phyloP scores from a whole-genome alignment of 2,888 invertebrate genomes.

The Agrenia bidenticulata region DNA sequence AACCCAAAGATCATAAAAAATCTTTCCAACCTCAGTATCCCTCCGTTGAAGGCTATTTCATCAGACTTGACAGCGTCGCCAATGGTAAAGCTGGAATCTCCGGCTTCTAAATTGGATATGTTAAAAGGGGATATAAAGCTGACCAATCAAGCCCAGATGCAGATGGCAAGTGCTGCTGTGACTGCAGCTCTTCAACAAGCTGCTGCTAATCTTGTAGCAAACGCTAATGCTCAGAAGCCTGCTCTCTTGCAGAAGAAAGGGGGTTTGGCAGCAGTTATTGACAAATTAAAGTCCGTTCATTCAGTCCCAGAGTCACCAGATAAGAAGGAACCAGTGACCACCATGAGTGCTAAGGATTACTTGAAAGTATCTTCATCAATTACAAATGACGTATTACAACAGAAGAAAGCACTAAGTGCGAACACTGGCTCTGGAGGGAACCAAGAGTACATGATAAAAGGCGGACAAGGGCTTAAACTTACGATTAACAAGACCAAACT shows the following conservation, averaged over 20 bases:
- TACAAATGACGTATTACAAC: conserved; percentile 47
- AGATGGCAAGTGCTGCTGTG: conserved; percentile 31
- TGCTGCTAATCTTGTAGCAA: conserved; percentile 21
- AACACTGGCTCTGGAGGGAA: conserved; percentile 18
- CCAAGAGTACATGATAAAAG: conserved; percentile 50
- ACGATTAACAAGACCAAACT: conserved; percentile 79
- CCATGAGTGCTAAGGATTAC: conserved; percentile 44
- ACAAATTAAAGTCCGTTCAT: conserved; percentile 70
- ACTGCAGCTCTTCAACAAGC: conserved; percentile 32
- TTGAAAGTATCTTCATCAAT: conserved; percentile 47
- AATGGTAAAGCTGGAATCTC: conserved; percentile 6
- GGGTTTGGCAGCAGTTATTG: conserved; percentile 80
- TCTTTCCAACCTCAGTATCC: conserved; percentile 7
- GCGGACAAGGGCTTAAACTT: conserved; percentile 65
- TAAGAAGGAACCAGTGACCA: conserved; percentile 20
- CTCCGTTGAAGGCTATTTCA: conserved; percentile 12
- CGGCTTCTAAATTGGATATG: conserved; percentile 19
- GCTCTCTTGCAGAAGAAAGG: conserved; percentile 56
- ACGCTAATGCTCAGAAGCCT: conserved; percentile 24
- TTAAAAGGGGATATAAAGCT: conserved; percentile 15
- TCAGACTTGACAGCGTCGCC: background rate
- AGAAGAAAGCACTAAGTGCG: conserved; percentile 26
- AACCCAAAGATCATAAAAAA: conserved; percentile 5
- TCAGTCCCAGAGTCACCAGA: conserved; percentile 1
- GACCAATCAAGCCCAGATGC: conserved; percentile 12